Percentiles rank a stretch among this genome's conserved stretches.
These are phyloP conservation scores for Drosophila obscura DNA, from an alignment of 1,140 invertebrate genomes.

Conservation along the genomic window DNA sequence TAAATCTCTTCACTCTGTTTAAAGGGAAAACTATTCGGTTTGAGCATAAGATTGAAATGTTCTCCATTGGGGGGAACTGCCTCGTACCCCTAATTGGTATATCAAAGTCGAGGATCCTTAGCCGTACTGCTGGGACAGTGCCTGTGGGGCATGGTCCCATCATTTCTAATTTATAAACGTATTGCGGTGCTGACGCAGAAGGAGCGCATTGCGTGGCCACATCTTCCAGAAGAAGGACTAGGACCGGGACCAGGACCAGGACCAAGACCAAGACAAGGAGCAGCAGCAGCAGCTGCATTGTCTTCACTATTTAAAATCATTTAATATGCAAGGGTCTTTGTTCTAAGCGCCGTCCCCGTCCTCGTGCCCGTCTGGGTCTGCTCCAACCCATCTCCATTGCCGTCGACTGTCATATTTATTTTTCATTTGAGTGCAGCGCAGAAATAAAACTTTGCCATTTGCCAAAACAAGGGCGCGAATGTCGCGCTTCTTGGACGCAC, in stretches of 20 bases:
- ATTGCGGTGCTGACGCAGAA: conserved; percentile 72
- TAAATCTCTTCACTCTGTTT: too few species aligned
- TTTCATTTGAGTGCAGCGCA: conserved; percentile 78
- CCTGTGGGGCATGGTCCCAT: conserved; percentile 55
- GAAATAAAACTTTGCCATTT: conserved; percentile 83
- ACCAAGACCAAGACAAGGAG: background rate
- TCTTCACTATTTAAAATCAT: conserved; percentile 80
- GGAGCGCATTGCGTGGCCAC: conserved; percentile 31
- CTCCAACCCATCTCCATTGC: conserved; percentile 32
- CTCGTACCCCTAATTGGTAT: conserved; percentile 34
- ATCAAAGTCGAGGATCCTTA: conserved; percentile 27
- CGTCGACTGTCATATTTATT: conserved; percentile 81
- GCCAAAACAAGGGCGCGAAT: conserved; percentile 78
- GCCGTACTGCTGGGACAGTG: conserved; percentile 22
- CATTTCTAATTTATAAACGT: conserved; percentile 82
- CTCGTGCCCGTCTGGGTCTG: background rate
- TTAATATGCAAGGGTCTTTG: conserved; percentile 81
- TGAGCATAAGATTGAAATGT: too few species aligned
- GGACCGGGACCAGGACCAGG: background rate
- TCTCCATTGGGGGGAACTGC: too few species aligned
- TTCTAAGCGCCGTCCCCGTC: conserved; percentile 32
- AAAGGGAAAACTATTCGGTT: too few species aligned
- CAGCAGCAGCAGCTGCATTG: conserved; percentile 57
- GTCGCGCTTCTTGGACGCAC: conserved; percentile 73
- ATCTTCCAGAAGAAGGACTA: conserved; percentile 24